Base-by-base conservation (phyloP, 2,888 invertebrate species). In the Epinotia brunnichana region DNA sequence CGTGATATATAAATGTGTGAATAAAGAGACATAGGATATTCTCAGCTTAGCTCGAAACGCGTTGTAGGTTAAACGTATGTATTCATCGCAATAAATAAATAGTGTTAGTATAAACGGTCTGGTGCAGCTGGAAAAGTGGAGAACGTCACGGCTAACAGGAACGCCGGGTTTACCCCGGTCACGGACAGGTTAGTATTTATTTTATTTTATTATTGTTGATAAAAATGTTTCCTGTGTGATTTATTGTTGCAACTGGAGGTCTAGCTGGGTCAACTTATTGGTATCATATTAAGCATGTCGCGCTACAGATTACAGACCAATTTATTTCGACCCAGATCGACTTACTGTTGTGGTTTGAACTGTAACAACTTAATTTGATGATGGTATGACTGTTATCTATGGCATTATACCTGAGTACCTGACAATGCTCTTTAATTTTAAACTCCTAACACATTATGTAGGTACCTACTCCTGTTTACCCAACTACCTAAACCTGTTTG, bases 101-200 rank as follows among this genome's bases (percentile, higher is more conserved):
- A 69, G 75, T 64, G 66, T 66, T 75, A 76, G 77, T 81, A 83
- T 79, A 54, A 70, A 61, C 56, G 74, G 75, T 82, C 76, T 24
- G 79, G 83, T 85, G 78, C 76, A 83, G 82, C 83, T 81, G 79
- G 70, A 86, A 91, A 90, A 89, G 91, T 92, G 92, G 92, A 91
- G 86, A 87, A 91, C 76, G 70, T 87, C 78, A 82, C 89, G 77
- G 82, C 83, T 69, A 89, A 87, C 80, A 84, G 86, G 74, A 86
- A 77, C 77, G 77, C 90, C 87, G 91, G 90, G 85, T 82, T 86
- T 54, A 87, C 85, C 87, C 90, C 92, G 88, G 91, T 90, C 70
- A 87, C 88, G 44, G 92, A 92, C 82, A 88, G 91, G 92, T 92
- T 63, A 86, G 87, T 78, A 29, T 59, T 56, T 54, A 54, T 15